Percentiles rank a stretch among this genome's conserved stretches.
These are phyloP conservation scores for Caiman crocodilus DNA, from an alignment of 2,797 vertebrate species.

Conservation along the genomic window DNA sequence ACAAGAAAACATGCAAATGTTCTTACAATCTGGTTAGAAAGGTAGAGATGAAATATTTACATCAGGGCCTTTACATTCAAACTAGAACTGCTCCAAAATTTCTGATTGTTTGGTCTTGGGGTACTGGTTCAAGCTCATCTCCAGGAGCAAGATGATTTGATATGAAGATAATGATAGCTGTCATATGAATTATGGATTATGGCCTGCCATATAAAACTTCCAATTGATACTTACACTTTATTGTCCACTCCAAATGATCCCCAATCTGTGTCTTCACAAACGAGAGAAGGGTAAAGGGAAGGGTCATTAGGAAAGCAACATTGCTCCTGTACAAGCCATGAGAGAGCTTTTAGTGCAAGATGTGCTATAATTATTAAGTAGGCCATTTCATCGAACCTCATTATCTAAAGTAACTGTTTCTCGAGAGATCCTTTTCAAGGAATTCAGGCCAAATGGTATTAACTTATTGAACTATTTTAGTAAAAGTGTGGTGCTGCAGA, in stretches of 20 bases:
- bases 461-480: not conserved
- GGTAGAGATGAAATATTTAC: not conserved
- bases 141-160: not conserved
- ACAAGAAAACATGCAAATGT: not conserved
- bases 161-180: not conserved
- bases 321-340: not conserved
- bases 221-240: not conserved
- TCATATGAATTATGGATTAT: too few relatives aligned
- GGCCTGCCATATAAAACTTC: too few relatives aligned
- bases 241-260: not conserved
- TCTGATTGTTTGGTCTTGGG: not conserved
- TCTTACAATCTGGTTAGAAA: not conserved
- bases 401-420: slow-evolving; percentile 27
- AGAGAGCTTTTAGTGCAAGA: not conserved
- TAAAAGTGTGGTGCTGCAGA: rapidly evolving
- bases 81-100: not conserved
- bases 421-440: slow-evolving; percentile 2
- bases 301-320: not conserved
- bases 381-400: not conserved
- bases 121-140: not conserved
- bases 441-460: not conserved
- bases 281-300: not conserved
- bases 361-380: slow-evolving; percentile 15
- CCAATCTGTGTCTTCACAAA: not conserved
- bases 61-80: not conserved